phyloP scores from a whole-genome alignment of 2,797 vertebrate species.

The Carduelis carduelis region DNA sequence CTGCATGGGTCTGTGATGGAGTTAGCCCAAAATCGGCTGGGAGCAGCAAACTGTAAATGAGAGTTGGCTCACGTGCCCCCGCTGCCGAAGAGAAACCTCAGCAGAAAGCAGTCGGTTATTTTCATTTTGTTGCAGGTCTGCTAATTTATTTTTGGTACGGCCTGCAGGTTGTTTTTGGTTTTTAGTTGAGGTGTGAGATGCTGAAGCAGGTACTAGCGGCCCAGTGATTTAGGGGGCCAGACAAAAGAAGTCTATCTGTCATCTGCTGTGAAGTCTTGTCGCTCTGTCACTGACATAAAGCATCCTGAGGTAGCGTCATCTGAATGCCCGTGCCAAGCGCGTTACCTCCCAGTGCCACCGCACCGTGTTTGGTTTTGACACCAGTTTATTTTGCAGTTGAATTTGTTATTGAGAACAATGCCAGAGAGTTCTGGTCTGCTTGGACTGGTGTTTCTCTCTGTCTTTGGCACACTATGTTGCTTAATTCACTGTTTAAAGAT shows the following conservation, averaged over 20 bases:
- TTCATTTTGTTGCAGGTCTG: neutral
- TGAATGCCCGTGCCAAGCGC: neutral
- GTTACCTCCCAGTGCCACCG: neutral
- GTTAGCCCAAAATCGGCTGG: neutral
- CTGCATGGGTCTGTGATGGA: neutral
- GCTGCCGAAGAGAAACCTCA: neutral
- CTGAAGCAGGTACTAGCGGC: neutral
- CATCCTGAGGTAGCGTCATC: neutral
- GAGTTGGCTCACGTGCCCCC: neutral
- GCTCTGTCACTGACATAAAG: neutral
- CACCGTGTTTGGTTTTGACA: neutral
- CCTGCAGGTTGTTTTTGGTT: neutral
- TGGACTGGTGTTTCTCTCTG: neutral
- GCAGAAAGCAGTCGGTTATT: neutral
- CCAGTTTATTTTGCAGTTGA: neutral
- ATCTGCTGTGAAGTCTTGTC: neutral
- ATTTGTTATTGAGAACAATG: neutral
- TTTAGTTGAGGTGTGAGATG: neutral
- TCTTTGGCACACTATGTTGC: neutral
- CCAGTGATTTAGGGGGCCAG: neutral
- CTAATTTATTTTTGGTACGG: neutral
- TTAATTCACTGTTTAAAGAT: neutral
- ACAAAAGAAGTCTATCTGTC: constrained; percentile 46
- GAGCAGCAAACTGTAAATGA: neutral
- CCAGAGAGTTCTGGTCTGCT: neutral